phyloP scores from a whole-genome alignment of 2,888 invertebrate genomes.

The Folsomia manolachei region DNA sequence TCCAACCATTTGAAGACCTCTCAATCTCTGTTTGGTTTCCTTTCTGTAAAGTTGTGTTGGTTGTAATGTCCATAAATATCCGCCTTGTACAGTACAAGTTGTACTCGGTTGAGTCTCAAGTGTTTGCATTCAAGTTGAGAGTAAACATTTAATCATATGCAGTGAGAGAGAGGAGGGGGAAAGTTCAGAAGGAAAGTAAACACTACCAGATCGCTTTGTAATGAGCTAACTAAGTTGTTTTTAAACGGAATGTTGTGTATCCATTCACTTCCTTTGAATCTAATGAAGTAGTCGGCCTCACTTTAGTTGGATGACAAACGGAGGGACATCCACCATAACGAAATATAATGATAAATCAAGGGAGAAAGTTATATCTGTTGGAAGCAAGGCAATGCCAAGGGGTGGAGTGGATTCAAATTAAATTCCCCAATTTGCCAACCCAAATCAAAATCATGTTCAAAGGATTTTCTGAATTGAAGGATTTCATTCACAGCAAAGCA shows the following conservation, averaged over 20 bases:
- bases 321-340: not conserved
- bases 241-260: slow-evolving; percentile 1
- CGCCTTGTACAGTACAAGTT: not conserved
- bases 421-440: not conserved
- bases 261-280: no score
- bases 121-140: not conserved
- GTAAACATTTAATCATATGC: slow-evolving; percentile 12
- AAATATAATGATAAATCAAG: no score
- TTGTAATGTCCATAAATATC: no score
- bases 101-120: not conserved
- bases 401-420: not conserved
- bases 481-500: no score
- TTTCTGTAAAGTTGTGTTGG: not conserved
- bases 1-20: not conserved
- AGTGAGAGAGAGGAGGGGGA: slow-evolving; percentile 7
- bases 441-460: not conserved
- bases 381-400: no score
- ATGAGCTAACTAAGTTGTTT: slow-evolving; percentile 14
- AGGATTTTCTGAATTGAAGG: not conserved
- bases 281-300: no score
- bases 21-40: not conserved
- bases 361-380: no score
- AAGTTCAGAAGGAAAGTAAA: slow-evolving; percentile 22
- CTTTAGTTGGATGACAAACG: not conserved
- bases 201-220: slow-evolving; percentile 9